phyloP scores from a whole-genome alignment of 2,888 invertebrate species.

The Sminthurinus aureus region DNA sequence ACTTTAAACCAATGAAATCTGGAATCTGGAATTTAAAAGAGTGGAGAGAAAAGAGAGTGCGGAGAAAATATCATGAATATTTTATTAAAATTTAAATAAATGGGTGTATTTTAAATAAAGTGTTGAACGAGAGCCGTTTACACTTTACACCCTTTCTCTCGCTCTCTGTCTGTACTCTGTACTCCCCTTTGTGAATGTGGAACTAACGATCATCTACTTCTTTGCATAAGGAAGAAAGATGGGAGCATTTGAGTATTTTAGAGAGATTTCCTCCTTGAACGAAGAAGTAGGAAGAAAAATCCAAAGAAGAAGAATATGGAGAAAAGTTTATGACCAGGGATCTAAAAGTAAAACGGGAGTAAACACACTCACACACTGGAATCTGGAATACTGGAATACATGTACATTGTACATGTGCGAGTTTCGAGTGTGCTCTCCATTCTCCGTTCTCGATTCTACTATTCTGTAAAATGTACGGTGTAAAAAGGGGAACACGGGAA shows the following conservation, averaged over 20 bases:
- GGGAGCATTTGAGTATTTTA: background rate
- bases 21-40: too few species aligned
- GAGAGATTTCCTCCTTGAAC: background rate
- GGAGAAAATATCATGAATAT: background rate
- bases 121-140: background rate
- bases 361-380: background rate
- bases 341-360: background rate
- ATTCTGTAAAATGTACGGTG: too few species aligned
- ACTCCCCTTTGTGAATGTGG: background rate
- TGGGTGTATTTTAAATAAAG: constrained; percentile 1
- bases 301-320: background rate
- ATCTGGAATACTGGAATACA: background rate
- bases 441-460: too few species aligned
- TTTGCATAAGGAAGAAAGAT: constrained; percentile 1
- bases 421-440: too few species aligned
- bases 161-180: background rate
- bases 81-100: constrained; percentile 4
- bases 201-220: background rate
- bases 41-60: background rate
- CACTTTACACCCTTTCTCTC: background rate
- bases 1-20: background rate
- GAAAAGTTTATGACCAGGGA: background rate
- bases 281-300: background rate
- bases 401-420: background rate
- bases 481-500: too few species aligned